Evolutionary conservation across 1,140 invertebrate species (phyloP), one percentile per base, ranked within the genome.

Genomic region (Solenopsis fugax): DNA sequence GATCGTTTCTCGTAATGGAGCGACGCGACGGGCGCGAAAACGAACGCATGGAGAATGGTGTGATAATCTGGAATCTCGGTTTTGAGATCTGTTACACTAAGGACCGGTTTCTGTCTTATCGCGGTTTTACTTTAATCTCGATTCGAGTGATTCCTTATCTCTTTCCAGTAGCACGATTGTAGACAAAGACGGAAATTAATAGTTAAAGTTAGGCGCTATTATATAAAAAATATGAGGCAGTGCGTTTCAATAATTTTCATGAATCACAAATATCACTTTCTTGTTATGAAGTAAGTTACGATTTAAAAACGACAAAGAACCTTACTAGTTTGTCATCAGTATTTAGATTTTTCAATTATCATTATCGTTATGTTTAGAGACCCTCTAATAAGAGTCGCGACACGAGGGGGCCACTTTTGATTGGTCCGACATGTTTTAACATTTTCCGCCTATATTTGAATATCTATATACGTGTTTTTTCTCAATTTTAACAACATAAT

Each of bases 1-100:
- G 67, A 88, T 90, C 80, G 41, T 64, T 82, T 87, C 48, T 84
- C 48, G 65, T 89, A 90, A 90, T 89, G 77, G 73, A 81, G 56
- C 62, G 85, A 58, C 60, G 87, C 71, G 85, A 81, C 12, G 73
- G 54, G 62, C 21, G 82, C 72, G 81, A 85, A 7, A 85, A 58
- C 41, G 71, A 78, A 41, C 69, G 56, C 69, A 4, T 7, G 24
- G 24, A 24, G 18, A 52, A 60, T 41, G 29, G 29, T n/a, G 29
- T 16, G n/a, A 16, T 34, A 78, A 85, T 85, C 82, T 62, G 16
- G 6, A 24, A 85, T 77, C 82, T 77, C 48, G 73, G 24, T 45
- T 54, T 54, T 54, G 2, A 85, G 50, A 76, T 73, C 54, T 34
- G 41, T 48, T 48, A 50, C 29, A 9, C 24, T 34, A 58, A 82